Evolutionary conservation across 2,888 invertebrate genomes (phyloP).

Genomic region (Leucophenga maculata): DNA sequence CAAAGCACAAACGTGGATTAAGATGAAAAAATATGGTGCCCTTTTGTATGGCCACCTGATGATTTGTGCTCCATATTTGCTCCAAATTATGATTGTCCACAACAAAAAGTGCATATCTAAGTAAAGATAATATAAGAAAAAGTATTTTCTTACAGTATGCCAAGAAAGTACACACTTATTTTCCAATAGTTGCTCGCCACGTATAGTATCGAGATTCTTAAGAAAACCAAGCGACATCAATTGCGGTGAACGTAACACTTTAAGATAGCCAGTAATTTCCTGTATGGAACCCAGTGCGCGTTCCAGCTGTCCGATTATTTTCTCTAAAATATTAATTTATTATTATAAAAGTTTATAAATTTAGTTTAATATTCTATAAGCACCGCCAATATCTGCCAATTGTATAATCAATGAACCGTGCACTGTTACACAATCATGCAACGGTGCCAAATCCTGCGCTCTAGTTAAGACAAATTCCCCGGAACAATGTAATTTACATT

Average conservation of each 20-base stretch:
- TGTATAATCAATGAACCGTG: conserved; percentile 79
- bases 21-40: conserved; percentile 80
- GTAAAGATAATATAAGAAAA: neutral
- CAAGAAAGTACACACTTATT: conserved; percentile 49
- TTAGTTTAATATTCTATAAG: neutral
- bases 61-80: conserved; percentile 75
- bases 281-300: conserved; percentile 76
- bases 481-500: conserved; percentile 54
- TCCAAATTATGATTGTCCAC: conserved; percentile 80
- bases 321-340: conserved; percentile 44
- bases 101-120: conserved; percentile 76
- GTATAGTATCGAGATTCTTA: conserved; percentile 76
- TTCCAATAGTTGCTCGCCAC: conserved; percentile 73
- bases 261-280: conserved; percentile 79
- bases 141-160: neutral
- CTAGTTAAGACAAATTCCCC: conserved; percentile 54
- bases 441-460: conserved; percentile 55
- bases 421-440: conserved; percentile 80
- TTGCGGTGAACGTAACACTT: conserved; percentile 77
- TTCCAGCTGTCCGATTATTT: conserved; percentile 73
- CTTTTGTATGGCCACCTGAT: conserved; percentile 73
- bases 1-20: conserved; percentile 81
- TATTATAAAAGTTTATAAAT: neutral
- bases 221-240: conserved; percentile 79
- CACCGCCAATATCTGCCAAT: conserved; percentile 56